These are phyloP conservation scores for Pegoplata infirma DNA, from an alignment of 2,888 invertebrate genomes.

Conservation along the genomic window DNA sequence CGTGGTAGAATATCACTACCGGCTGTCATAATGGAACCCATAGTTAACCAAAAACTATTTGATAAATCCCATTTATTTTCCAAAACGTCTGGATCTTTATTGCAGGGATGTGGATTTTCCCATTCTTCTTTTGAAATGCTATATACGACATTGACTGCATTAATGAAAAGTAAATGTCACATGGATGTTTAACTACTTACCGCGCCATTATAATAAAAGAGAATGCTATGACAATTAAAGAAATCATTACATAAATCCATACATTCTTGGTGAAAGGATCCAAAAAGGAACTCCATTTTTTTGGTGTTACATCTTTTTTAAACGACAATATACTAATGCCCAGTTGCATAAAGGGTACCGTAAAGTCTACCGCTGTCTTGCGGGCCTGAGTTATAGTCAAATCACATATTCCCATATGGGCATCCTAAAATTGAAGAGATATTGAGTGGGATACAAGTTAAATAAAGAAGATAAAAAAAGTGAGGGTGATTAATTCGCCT, in stretches of 20 bases:
- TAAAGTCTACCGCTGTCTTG: conserved; percentile 92
- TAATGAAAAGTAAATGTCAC: neutral
- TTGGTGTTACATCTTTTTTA: conserved; percentile 84
- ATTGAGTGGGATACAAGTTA: no score
- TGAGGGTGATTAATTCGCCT: no score
- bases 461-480: no score
- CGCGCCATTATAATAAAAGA: conserved; percentile 89
- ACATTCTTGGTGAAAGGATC: conserved; percentile 90
- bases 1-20: conserved; percentile 95
- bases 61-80: conserved; percentile 93
- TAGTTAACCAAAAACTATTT: conserved; percentile 96
- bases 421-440: conserved; percentile 84
- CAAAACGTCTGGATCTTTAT: conserved; percentile 89
- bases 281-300: conserved; percentile 91
- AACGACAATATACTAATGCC: conserved; percentile 94
- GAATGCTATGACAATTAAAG: conserved; percentile 89
- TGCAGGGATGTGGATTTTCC: conserved; percentile 96
- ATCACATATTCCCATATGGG: conserved; percentile 96
- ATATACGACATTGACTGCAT: neutral
- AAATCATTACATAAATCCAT: conserved; percentile 94
- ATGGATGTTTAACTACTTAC: conserved; percentile 75
- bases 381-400: conserved; percentile 96
- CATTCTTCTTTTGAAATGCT: conserved; percentile 94
- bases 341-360: conserved; percentile 98
- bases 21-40: conserved; percentile 95